Evolutionary conservation across 2,113 vertebrate genomes (phyloP).

Genomic region (Ovis canadensis): DNA sequence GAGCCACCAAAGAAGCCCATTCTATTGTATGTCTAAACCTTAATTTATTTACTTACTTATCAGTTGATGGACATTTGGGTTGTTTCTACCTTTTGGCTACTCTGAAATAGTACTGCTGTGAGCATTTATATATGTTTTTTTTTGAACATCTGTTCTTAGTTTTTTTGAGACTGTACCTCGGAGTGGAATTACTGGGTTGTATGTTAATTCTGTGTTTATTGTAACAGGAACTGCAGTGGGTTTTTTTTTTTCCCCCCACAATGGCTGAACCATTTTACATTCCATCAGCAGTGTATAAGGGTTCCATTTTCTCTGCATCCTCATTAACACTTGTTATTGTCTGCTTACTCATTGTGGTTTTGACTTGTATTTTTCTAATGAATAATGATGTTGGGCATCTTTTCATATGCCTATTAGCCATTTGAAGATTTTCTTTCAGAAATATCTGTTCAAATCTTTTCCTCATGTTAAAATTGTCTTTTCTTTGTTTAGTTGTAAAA

Average conservation of each 20-base stretch:
- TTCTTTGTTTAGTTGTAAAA: conserved; percentile 8
- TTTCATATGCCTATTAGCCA: not conserved
- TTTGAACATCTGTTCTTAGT: not conserved
- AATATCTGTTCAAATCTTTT: not conserved
- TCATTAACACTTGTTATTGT: not conserved
- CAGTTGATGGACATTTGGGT: not conserved
- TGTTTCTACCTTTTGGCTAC: not conserved
- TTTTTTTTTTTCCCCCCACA: not conserved
- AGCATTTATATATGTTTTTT: not conserved
- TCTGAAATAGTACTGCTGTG: not conserved
- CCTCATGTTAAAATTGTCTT: not conserved
- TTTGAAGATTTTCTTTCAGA: conserved; percentile 8
- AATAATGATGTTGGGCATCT: not conserved
- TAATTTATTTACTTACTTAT: not conserved
- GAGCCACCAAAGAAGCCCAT: not conserved
- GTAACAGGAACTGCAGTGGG: not conserved
- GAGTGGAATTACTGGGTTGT: not conserved
- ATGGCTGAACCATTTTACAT: not conserved
- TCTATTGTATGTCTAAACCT: not conserved
- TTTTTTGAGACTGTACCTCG: not conserved
- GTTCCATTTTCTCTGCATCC: not conserved
- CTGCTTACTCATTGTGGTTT: not conserved
- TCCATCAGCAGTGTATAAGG: not conserved
- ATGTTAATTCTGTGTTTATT: conserved; percentile 13
- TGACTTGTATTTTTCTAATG: not conserved